phyloP scores from a whole-genome alignment of 2,888 invertebrate species.

The Diploptera punctata region DNA sequence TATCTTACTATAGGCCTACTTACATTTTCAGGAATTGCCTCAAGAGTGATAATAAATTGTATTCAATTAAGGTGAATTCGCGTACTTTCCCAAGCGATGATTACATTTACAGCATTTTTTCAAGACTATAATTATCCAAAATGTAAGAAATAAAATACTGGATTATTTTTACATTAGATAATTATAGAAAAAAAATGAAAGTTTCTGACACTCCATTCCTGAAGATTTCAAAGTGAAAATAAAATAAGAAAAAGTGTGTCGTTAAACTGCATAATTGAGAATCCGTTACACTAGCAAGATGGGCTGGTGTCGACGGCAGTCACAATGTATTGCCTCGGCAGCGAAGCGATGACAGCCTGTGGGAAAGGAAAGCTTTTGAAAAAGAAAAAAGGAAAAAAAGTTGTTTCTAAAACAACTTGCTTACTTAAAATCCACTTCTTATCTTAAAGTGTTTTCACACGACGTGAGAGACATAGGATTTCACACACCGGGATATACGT shows the following conservation, averaged over 20 bases:
- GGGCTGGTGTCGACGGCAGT: constrained; percentile 8
- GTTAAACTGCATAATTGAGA: constrained; percentile 17
- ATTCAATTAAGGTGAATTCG: no score
- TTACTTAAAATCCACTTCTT: constrained; percentile 30
- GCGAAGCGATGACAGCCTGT: constrained; percentile 23
- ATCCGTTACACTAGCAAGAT: neutral
- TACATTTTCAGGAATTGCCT: no score
- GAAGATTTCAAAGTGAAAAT: neutral
- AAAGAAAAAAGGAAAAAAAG: neutral
- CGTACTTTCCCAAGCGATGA: no score
- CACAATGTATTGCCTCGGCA: constrained; percentile 17
- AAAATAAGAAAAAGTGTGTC: neutral
- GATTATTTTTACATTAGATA: no score
- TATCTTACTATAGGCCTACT: no score
- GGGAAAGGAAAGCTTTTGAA: constrained; percentile 14
- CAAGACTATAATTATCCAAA: no score
- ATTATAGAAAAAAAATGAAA: no score
- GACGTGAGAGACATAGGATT: neutral
- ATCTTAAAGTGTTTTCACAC: constrained; percentile 26
- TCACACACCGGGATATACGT: no score
- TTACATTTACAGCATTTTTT: no score
- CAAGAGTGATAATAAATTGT: no score
- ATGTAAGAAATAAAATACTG: no score
- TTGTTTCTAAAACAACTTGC: constrained; percentile 23
- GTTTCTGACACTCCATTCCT: constrained; percentile 7